Conservation (phyloP, 2,888 invertebrate genomes). For the Pyrocoelia pectoralis region DNA sequence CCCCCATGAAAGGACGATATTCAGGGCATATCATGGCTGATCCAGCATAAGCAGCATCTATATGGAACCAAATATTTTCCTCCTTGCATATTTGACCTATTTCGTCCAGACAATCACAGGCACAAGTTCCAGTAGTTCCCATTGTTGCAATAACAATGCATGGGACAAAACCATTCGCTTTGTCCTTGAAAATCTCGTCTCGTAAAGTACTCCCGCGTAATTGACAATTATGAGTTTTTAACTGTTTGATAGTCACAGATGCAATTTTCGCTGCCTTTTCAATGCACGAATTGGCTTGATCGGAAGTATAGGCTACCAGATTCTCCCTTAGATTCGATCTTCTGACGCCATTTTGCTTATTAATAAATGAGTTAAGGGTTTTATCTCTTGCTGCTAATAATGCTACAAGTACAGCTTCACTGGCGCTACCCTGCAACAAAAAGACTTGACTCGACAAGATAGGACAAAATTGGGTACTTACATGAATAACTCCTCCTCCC, state of each 20-base stretch:
- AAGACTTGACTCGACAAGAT: too few species aligned
- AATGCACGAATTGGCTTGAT: slow-evolving; percentile 87
- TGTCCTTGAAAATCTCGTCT: slow-evolving; percentile 78
- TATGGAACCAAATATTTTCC: slow-evolving; percentile 85
- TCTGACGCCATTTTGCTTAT: slow-evolving; percentile 68
- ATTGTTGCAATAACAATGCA: slow-evolving; percentile 74
- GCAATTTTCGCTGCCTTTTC: slow-evolving; percentile 84
- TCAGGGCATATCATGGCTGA: slow-evolving; percentile 97
- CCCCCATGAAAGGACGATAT: slow-evolving; percentile 88
- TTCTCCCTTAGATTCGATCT: slow-evolving; percentile 68
- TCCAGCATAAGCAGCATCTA: slow-evolving; percentile 97
- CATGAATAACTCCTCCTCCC: slow-evolving; percentile 88
- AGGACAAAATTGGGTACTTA: too few species aligned
- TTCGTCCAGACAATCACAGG: slow-evolving; percentile 90
- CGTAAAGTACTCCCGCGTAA: slow-evolving; percentile 73
- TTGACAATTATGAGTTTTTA: slow-evolving; percentile 72
- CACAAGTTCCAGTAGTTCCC: slow-evolving; percentile 94
- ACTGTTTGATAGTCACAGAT: slow-evolving; percentile 76
- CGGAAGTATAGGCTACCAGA: slow-evolving; percentile 83
- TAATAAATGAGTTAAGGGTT: slow-evolving; percentile 65
- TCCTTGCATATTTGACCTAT: slow-evolving; percentile 85
- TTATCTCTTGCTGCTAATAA: slow-evolving; percentile 79
- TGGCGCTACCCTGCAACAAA: background rate
- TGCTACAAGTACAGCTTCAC: slow-evolving; percentile 68
- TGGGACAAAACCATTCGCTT: slow-evolving; percentile 70